Evolutionary conservation across 1,140 invertebrate species (phyloP).

Genomic region (Batillaria attramentaria): DNA sequence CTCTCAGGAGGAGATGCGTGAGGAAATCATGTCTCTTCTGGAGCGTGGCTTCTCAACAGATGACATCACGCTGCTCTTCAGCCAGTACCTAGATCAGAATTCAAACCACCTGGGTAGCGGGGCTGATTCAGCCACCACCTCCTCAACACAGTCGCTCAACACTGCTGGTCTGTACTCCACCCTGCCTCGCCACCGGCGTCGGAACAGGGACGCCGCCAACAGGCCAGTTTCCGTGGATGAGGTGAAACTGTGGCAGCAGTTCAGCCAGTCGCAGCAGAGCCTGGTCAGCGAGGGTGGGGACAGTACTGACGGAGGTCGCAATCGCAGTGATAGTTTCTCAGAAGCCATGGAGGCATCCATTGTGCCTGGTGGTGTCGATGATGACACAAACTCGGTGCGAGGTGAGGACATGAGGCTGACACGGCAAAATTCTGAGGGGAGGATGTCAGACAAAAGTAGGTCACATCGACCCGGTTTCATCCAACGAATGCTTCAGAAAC

Average conservation of each 20-base stretch:
- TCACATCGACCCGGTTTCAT: conserved; percentile 56
- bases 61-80: conserved; percentile 32
- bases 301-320: neutral
- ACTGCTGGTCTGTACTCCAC: conserved; percentile 7
- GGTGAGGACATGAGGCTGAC: neutral
- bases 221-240: conserved; percentile 43
- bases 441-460: conserved; percentile 5
- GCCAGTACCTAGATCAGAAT: conserved; percentile 18
- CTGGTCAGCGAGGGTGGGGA: conserved; percentile 21
- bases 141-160: conserved; percentile 19
- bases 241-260: conserved; percentile 19
- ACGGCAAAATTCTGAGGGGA: conserved; percentile 21
- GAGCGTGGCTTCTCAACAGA: conserved; percentile 34
- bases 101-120: conserved; percentile 4
- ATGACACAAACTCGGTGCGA: neutral
- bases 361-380: neutral
- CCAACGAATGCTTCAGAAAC: conserved; percentile 58
- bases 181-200: conserved; percentile 1
- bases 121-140: neutral
- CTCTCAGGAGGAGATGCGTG: conserved; percentile 32
- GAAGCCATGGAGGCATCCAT: conserved; percentile 21
- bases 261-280: conserved; percentile 36
- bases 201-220: neutral
- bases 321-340: conserved; percentile 27
- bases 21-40: conserved; percentile 42